Base-by-base conservation (phyloP, 2,113 vertebrate species). In the Picathartes gymnocephalus region DNA sequence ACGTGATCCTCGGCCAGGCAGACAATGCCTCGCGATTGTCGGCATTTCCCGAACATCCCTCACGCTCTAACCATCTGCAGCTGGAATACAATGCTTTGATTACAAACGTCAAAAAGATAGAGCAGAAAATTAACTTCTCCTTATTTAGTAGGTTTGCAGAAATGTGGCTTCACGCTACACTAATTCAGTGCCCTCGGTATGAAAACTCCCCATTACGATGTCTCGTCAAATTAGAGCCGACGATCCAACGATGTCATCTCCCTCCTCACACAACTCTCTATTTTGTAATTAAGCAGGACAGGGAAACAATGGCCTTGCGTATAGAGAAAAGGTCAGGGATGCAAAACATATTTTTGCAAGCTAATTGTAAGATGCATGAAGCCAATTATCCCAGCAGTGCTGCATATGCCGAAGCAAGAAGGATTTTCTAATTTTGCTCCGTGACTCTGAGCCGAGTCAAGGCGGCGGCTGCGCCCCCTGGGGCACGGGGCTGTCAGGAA, bases 41-140 rank as follows among this genome's bases (percentile, higher is more conserved):
- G 24, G 81, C 84, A 7, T 62, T 89, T 71, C 81, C 70, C 96
- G 58, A 81, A 60, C 95, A 97, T 94, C 81, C 95, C 88, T 97
- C 96, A 94, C 45, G 13, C 56, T 71, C 93, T 96, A 97, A 96
- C 89, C 93, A 94, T 95, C 96, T 93, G 92, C 94, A 92, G 96
- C 95, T 96, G 92, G 69, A 92, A 96, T 78, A 95, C 96, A 92
- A 94, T 11, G 81, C 95, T 94, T 84, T 97, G 97, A 97, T 96
- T 97, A 83, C 92, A 85, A 97, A 97, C 50, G 95, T 97, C 97
- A 97, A 82, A 96, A 98, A 98, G 97, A 97, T 62, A 88, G 94
- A 97, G 97, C 96, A 97, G 88, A 97, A 97, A 98, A 98, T 98
- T 96, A 97, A 97, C 97, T 97, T 97, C 91, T 95, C 95, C 94